These are phyloP conservation scores for Rousettus madagascariensis DNA, from an alignment of 2,797 vertebrate species.

Conservation along the genomic window DNA sequence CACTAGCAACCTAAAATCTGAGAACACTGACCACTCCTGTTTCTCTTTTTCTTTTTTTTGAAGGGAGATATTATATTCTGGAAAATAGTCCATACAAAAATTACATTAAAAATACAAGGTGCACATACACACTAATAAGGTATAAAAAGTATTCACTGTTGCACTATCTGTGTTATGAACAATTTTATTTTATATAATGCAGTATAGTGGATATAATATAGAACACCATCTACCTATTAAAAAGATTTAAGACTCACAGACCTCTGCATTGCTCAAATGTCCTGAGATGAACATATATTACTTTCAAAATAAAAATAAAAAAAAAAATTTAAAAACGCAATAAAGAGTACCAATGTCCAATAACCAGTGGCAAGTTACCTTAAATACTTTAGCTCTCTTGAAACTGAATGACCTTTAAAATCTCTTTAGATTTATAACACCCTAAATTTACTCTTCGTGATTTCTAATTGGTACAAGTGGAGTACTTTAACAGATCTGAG, in stretches of 20 bases:
- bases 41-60: no score
- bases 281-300: neutral
- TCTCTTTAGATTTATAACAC: neutral
- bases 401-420: neutral
- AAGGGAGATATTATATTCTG: neutral
- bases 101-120: neutral
- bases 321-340: neutral
- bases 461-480: neutral
- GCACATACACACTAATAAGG: neutral
- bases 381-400: neutral
- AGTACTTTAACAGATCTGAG: neutral
- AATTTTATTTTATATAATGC: neutral
- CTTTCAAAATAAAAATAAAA: neutral
- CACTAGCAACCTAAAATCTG: neutral
- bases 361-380: neutral
- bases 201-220: neutral
- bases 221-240: neutral
- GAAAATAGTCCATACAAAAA: neutral
- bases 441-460: neutral
- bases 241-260: neutral
- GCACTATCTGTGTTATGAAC: neutral
- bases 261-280: neutral
- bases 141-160: neutral
- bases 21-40: neutral
- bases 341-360: neutral